Evolutionary conservation across 2,113 vertebrate species (phyloP).

Genomic region (Heliornis fulica): DNA sequence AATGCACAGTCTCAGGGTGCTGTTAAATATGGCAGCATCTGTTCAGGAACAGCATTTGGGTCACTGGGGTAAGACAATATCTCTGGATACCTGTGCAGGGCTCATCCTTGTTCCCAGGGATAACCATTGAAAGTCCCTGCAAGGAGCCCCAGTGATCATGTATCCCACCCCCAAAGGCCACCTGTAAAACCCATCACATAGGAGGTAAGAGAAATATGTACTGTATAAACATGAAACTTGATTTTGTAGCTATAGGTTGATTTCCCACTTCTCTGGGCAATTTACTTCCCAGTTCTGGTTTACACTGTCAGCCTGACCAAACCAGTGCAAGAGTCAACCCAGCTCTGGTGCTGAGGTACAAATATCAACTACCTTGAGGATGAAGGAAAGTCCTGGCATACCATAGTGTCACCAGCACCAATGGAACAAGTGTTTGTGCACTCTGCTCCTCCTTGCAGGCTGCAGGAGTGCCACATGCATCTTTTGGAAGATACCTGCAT

Average conservation of each 20-base stretch:
- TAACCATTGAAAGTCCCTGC: not conserved
- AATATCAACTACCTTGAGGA: not conserved
- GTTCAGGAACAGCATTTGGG: not conserved
- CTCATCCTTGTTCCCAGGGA: not conserved
- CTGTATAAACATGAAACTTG: not conserved
- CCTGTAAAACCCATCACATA: not conserved
- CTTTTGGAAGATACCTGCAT: not conserved
- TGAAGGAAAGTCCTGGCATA: not conserved
- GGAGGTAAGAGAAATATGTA: fast-evolving
- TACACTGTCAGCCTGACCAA: not conserved
- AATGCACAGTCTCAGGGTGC: not conserved
- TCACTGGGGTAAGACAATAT: not conserved
- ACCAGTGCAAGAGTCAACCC: not conserved
- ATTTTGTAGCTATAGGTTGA: not conserved
- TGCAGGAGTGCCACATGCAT: not conserved
- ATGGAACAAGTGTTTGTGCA: too few relatives aligned
- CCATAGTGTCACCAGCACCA: fast-evolving
- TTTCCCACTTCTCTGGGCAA: not conserved
- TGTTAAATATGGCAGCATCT: not conserved
- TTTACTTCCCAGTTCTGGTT: not conserved
- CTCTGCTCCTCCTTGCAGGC: not conserved
- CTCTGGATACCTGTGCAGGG: not conserved
- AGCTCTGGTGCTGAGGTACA: fast-evolving
- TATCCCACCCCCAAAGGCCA: not conserved
- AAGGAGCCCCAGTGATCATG: not conserved